Base-by-base conservation (phyloP, 2,888 invertebrate genomes). In the Sarcophaga rosellei region DNA sequence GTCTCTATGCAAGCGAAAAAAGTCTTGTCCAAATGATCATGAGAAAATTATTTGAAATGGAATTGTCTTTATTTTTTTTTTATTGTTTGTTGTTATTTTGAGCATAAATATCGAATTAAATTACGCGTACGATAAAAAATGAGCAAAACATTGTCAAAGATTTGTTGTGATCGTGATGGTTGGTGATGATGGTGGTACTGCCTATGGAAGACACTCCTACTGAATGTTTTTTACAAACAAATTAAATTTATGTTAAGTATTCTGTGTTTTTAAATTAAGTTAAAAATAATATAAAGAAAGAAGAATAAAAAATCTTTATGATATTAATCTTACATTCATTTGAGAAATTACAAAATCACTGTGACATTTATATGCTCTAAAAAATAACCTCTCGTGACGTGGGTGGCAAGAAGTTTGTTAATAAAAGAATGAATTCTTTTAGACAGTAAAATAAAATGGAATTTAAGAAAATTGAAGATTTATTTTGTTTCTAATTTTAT, bases 41-140 rank as follows among this genome's bases (percentile, higher is more conserved):
- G 85, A 73, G 81, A 82, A 81, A 15, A 47, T 15, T 15, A 72
- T 82, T 65, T 21, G 3, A 66, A 76, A 66, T 21, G 1, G 1
- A 15, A 59, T 44, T 72, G 25, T 44, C 59, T 78, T 59, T 62
- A 25, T 12, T 57, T 61, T 69, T 1, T 65, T 20, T 57, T 66
- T 25, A 20, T 20, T 63, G 68, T 69, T 66, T 75, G 23, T 57
- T 75, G 69, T 73, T 47, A 57, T 87, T 82, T 23, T 15, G 15
- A 47, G 15, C 82, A 82, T 89, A 89, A 89, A 89, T 88, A 83
- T 82, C 63, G 84, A 88, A 86, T 88, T 88, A 88, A 88, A 90
- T 90, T 91, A 90, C 89, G 92, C 91, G 90, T 91, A 90, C 88
- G 89, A 91, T 92, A 91, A 91, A 91, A 88, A 88, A 88, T 86